Conservation (phyloP, 2,113 vertebrate genomes). For the Neogale vison region DNA sequence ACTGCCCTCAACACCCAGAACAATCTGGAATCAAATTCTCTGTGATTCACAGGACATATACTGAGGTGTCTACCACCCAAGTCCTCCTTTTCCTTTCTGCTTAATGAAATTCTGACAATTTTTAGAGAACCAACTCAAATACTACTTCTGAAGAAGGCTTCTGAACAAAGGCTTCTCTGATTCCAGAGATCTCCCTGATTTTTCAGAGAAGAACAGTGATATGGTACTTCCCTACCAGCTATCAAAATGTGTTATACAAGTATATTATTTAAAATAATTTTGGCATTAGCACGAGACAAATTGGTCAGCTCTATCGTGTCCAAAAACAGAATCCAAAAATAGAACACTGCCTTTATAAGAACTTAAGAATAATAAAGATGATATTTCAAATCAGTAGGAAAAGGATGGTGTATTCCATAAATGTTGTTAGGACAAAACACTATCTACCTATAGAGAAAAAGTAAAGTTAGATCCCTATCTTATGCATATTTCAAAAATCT, state of each 20-base stretch:
- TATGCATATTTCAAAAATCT: background rate
- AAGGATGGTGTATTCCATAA: background rate
- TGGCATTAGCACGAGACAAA: constrained; percentile 17
- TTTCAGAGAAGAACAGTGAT: background rate
- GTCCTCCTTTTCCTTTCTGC: constrained; percentile 14
- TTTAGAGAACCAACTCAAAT: constrained; percentile 38
- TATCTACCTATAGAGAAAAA: background rate
- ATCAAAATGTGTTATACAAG: background rate
- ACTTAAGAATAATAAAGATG: background rate
- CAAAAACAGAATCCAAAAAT: background rate
- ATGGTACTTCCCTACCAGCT: background rate
- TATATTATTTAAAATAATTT: background rate
- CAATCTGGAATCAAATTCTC: constrained; percentile 7
- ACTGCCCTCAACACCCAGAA: background rate
- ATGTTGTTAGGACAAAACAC: background rate
- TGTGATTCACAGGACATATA: constrained; percentile 26
- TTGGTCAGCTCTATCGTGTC: background rate
- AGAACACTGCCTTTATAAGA: background rate
- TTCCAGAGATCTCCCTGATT: background rate
- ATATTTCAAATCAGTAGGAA: background rate
- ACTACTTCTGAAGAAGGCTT: too few relatives aligned
- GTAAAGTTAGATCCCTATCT: background rate
- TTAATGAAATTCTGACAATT: background rate
- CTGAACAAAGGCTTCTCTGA: background rate
- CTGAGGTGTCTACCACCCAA: background rate